Evolutionary conservation across 2,888 invertebrate species (phyloP).

Genomic region (Cheilosia grossa): DNA sequence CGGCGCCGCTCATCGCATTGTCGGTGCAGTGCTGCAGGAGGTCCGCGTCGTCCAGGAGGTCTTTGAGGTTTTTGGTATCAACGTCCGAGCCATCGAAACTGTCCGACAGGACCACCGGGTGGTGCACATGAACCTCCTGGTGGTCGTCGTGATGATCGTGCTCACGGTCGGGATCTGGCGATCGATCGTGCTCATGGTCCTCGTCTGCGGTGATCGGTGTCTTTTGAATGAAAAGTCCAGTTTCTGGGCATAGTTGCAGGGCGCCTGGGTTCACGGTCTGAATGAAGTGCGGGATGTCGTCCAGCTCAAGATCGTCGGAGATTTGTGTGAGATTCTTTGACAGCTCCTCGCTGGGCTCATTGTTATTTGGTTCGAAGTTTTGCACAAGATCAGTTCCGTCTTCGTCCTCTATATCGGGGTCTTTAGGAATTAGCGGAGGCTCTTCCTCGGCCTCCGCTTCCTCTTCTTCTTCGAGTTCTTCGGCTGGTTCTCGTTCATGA

Average conservation of each 20-base stretch:
- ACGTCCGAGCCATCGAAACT: slow-evolving; percentile 78
- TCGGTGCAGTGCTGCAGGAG: slow-evolving; percentile 81
- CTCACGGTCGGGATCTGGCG: slow-evolving; percentile 9
- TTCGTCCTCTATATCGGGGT: slow-evolving; percentile 9
- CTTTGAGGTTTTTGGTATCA: slow-evolving; percentile 82
- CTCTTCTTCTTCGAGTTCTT: not conserved
- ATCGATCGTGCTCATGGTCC: slow-evolving; percentile 32
- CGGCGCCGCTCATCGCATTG: slow-evolving; percentile 83
- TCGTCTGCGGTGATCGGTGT: slow-evolving; percentile 30
- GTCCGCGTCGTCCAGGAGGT: slow-evolving; percentile 81
- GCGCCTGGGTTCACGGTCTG: slow-evolving; percentile 57
- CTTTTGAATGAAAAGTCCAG: slow-evolving; percentile 80
- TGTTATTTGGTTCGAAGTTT: slow-evolving; percentile 73
- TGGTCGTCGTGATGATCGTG: slow-evolving; percentile 25
- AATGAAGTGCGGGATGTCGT: slow-evolving; percentile 72
- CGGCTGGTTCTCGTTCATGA: slow-evolving; percentile 76
- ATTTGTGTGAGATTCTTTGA: slow-evolving; percentile 76
- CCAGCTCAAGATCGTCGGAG: slow-evolving; percentile 70
- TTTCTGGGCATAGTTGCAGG: slow-evolving; percentile 80
- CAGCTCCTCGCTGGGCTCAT: slow-evolving; percentile 70
- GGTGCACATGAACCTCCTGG: slow-evolving; percentile 40
- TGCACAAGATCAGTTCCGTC: slow-evolving; percentile 37
- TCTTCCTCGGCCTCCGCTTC: not conserved
- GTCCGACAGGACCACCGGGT: slow-evolving; percentile 68
- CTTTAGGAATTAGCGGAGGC: slow-evolving; percentile 10